A percentile compares a stretch with the other conserved stretches of the same genome.
Conservation (phyloP, 1,140 invertebrate species). For the Drosophila orena region DNA sequence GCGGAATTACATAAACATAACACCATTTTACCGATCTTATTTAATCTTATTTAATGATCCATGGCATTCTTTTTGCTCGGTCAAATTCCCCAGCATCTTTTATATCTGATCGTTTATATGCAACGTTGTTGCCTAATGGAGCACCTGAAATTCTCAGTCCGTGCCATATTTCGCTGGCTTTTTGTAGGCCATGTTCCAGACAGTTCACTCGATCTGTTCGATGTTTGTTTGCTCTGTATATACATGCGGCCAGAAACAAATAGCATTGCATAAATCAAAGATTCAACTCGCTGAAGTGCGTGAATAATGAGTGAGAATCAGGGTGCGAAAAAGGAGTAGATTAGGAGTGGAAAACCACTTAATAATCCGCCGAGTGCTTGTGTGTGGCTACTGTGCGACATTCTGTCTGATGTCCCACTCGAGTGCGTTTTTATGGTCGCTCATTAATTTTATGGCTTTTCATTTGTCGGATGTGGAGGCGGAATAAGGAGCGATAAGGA, state of each 20-base stretch:
- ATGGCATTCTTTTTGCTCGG: constrained; percentile 17
- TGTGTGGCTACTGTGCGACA: constrained; percentile 48
- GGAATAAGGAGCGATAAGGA: constrained; percentile 51
- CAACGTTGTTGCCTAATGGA: constrained; percentile 46
- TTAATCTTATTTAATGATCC: no score
- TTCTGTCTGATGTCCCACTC: constrained; percentile 48
- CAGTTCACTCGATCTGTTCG: constrained; percentile 5
- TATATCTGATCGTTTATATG: constrained; percentile 31
- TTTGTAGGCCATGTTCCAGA: constrained; percentile 55
- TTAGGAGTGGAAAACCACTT: constrained; percentile 55
- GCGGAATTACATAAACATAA: no score
- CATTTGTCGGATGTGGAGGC: constrained; percentile 71
- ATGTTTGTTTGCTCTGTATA: constrained; percentile 34
- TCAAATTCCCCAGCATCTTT: constrained; percentile 7
- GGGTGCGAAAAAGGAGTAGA: constrained; percentile 27
- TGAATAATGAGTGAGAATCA: constrained; percentile 40
- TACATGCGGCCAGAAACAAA: not conserved
- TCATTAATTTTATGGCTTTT: constrained; percentile 81
- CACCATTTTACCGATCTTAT: no score
- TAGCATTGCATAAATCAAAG: constrained; percentile 47
- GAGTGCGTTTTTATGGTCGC: constrained; percentile 77
- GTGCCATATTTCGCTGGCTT: constrained; percentile 51
- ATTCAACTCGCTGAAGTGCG: constrained; percentile 30
- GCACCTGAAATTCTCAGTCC: constrained; percentile 43
- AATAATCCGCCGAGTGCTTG: constrained; percentile 46